These are phyloP conservation scores for Lycocorax pyrrhopterus DNA, from an alignment of 2,113 vertebrate species.

Conservation along the genomic window DNA sequence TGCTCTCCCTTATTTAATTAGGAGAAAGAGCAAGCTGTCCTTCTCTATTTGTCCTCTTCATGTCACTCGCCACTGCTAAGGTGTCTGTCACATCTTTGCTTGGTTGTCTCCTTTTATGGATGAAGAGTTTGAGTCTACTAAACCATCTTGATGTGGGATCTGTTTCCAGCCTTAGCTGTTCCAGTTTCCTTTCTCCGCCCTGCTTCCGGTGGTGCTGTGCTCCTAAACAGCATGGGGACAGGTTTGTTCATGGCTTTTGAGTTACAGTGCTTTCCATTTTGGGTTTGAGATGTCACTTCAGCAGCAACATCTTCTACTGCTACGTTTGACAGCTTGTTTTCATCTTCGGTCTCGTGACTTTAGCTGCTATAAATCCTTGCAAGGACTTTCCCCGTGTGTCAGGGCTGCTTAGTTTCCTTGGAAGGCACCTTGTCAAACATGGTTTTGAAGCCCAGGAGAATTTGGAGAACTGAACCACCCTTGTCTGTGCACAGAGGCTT, in stretches of 20 bases:
- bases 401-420: neutral
- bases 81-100: neutral
- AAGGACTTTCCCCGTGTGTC: neutral
- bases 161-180: neutral
- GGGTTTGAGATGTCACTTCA: neutral
- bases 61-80: neutral
- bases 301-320: neutral
- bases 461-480: neutral
- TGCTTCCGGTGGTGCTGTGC: neutral
- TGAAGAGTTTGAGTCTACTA: neutral
- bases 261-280: neutral
- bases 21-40: neutral
- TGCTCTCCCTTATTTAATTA: neutral
- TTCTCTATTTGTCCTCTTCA: neutral
- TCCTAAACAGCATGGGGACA: neutral
- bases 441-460: neutral
- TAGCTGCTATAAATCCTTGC: neutral
- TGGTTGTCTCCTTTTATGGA: neutral
- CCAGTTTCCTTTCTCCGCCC: neutral
- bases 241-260: neutral
- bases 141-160: fast-evolving
- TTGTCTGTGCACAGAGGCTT: neutral
- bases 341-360: neutral
- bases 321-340: neutral
- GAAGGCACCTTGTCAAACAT: neutral